Evolutionary conservation across 2,797 vertebrate genomes (phyloP).

Genomic region (Parotocinclus haroldoi): DNA sequence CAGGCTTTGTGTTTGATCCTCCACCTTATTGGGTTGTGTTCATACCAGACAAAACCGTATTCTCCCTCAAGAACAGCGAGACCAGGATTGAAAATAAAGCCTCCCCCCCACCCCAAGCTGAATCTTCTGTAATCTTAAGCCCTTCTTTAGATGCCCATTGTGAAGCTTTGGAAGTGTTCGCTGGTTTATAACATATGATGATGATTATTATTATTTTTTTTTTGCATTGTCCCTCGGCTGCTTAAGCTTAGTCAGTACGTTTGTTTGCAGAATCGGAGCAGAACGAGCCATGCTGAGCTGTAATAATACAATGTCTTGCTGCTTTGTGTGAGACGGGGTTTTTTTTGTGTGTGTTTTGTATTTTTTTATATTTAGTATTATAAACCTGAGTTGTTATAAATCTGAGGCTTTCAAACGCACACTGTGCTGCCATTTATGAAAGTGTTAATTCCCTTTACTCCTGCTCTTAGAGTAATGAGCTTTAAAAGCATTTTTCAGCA

Average conservation of each 20-base stretch:
- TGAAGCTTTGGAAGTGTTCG: slow-evolving; percentile 15
- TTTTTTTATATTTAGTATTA: too few species aligned
- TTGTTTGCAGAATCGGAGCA: slow-evolving; percentile 31
- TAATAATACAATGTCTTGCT: slow-evolving; percentile 20
- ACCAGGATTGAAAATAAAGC: slow-evolving; percentile 4
- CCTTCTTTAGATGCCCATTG: background rate
- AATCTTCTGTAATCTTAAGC: slow-evolving; percentile 10
- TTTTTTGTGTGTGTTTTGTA: slow-evolving; percentile 12
- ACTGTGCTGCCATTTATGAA: slow-evolving; percentile 8
- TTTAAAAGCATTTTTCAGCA: background rate
- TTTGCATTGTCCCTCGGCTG: slow-evolving; percentile 13
- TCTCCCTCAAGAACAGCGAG: slow-evolving; percentile 10
- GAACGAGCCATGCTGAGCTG: slow-evolving; percentile 33
- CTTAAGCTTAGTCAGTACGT: slow-evolving; percentile 7
- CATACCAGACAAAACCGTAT: background rate
- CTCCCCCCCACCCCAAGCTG: background rate
- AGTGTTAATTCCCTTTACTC: slow-evolving; percentile 4
- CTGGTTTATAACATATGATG: background rate
- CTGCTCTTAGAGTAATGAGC: slow-evolving; percentile 4
- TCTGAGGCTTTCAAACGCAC: slow-evolving; percentile 6
- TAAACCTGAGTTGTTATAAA: slow-evolving; percentile 15
- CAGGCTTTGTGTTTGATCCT: too few species aligned
- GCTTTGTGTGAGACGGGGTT: slow-evolving; percentile 3
- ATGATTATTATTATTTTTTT: background rate
- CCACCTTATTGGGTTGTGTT: background rate